These are phyloP conservation scores for Nasonia longicornis DNA, from an alignment of 1,140 invertebrate species.

Conservation along the genomic window DNA sequence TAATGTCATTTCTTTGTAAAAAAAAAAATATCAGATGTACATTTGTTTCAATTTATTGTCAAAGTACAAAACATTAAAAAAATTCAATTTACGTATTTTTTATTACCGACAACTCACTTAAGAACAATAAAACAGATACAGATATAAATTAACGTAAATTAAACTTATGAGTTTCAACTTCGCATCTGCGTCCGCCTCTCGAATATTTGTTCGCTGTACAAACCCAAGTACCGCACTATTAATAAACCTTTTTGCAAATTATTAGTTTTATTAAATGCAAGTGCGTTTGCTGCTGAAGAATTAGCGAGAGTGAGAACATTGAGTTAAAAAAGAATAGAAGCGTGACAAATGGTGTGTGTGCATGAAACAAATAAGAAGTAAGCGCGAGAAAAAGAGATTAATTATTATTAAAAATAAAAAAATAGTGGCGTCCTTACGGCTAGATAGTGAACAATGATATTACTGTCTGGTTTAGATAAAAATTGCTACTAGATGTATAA, in stretches of 20 bases:
- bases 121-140: slow-evolving; percentile 22
- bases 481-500: slow-evolving; percentile 58
- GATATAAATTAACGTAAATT: not conserved
- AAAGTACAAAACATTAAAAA: slow-evolving; percentile 39
- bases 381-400: slow-evolving; percentile 16
- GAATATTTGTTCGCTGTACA: slow-evolving; percentile 42
- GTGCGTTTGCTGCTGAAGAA: not conserved
- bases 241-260: slow-evolving; percentile 33
- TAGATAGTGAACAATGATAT: slow-evolving; percentile 54
- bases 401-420: slow-evolving; percentile 27
- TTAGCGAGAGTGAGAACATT: not conserved
- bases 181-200: slow-evolving; percentile 45
- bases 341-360: slow-evolving; percentile 10
- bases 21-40: slow-evolving; percentile 13
- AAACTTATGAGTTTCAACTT: slow-evolving; percentile 44
- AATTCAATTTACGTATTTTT: slow-evolving; percentile 32
- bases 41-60: slow-evolving; percentile 25
- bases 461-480: slow-evolving; percentile 56
- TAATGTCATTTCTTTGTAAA: slow-evolving; percentile 35
- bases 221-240: slow-evolving; percentile 32
- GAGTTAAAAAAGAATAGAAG: not conserved
- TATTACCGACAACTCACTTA: slow-evolving; percentile 39
- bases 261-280: slow-evolving; percentile 37
- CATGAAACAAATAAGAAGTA: slow-evolving; percentile 1
- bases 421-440: slow-evolving; percentile 47